phyloP scores from a whole-genome alignment of 2,113 vertebrate species.

The Piaya cayana region DNA sequence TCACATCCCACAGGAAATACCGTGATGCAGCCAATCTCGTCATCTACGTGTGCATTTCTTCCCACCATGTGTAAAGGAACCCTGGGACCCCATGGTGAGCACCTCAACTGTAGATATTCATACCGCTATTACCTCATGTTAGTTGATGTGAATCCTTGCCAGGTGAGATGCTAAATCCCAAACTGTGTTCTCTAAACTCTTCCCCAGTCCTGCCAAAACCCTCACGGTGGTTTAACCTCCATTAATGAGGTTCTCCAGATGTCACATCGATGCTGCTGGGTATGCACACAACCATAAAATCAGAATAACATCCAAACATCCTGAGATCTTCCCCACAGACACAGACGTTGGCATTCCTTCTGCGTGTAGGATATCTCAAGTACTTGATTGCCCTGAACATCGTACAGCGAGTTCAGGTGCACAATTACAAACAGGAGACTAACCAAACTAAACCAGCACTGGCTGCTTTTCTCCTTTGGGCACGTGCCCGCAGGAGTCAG shows the following conservation, averaged over 20 bases:
- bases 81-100: background rate
- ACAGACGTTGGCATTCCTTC: background rate
- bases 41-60: background rate
- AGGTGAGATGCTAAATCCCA: background rate
- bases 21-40: background rate
- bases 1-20: background rate
- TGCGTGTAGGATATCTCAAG: background rate
- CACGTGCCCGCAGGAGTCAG: accelerated
- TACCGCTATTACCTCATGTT: background rate
- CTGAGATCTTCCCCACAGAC: background rate
- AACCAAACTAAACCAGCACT: accelerated
- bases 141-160: background rate
- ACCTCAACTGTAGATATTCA: background rate
- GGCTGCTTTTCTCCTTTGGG: background rate
- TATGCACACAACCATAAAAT: background rate
- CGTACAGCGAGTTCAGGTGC: background rate
- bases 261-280: background rate
- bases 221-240: background rate
- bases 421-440: background rate
- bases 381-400: accelerated
- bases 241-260: background rate
- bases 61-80: background rate
- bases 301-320: background rate
- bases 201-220: background rate
- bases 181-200: background rate